Evolutionary conservation across 2,113 vertebrate genomes (phyloP).

Genomic region (cat (Felis catus)): F.catus_Fca126_mat1.0 CM031412.1:97557001-97557500

Average conservation of each 20-base stretch:
- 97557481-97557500: constrained; percentile 47
- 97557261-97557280: neutral
- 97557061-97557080: neutral
- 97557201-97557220: neutral
- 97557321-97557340: constrained; percentile 28
- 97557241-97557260: neutral
- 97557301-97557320: neutral
- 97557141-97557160: constrained; percentile 18
- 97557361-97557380: neutral
- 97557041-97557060: neutral
- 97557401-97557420: neutral
- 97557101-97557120: neutral
- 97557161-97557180: neutral
- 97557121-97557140: constrained; percentile 30
- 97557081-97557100: neutral
- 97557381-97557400: neutral
- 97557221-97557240: neutral
- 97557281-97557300: neutral
- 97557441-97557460: constrained; percentile 36
- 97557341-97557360: neutral
- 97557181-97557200: neutral
- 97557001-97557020: neutral
- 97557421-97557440: neutral
- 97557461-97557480: constrained; percentile 7
- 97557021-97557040: neutral